Evolutionary conservation across 2,113 vertebrate genomes (phyloP), one percentile per base, ranked within the genome.

Genomic region (Todiramphus chloris): DNA sequence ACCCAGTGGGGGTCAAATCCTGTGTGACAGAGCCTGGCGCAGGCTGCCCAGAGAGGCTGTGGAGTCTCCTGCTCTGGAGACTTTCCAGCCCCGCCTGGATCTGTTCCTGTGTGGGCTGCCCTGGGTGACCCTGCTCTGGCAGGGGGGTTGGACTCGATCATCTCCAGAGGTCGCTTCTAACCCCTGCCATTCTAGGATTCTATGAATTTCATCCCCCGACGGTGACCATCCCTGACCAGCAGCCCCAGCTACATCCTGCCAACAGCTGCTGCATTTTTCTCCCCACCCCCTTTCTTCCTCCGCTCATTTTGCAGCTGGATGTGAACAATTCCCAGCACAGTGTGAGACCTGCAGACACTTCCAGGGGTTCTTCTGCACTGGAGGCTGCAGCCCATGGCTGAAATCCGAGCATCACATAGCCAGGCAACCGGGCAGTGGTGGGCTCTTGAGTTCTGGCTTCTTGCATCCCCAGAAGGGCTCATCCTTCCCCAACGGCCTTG

Each of bases 231-330:
- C 35, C 3, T 0, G 37, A 20, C 16, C 21, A 27, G 19, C 14
- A 37, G 77, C 43, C 37, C 43, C 0, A 0, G 27, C 46, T 11
- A 8, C 14, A 6, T 80, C 44, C 67, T 0, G 1, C 12, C 62
- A 13, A 28, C 76, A 44, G 88, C 84, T 63, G 75, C 69, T 51
- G 67, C 41, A 9, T 59, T 91, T 41, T 0, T 0, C 13, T 74
- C 10, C 0, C 25, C 1, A 0, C 6, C 18, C 27, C 10, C 2
- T 1, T 31, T 68, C 33, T 41, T 50, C 5, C 55, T 76, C 41
- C 5, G 1, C 28, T 85, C 10, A 0, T 51, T 48, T 63, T 3
- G 0, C 66, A 79, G 75, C 59, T 64, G 35, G 24, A 27, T 1
- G 0, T 17, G 59, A 56, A 76, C 35, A 73, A 59, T 53, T 69